These are phyloP conservation scores for Strigamia maritima DNA, from an alignment of 2,888 invertebrate species.

Conservation along the genomic window DNA sequence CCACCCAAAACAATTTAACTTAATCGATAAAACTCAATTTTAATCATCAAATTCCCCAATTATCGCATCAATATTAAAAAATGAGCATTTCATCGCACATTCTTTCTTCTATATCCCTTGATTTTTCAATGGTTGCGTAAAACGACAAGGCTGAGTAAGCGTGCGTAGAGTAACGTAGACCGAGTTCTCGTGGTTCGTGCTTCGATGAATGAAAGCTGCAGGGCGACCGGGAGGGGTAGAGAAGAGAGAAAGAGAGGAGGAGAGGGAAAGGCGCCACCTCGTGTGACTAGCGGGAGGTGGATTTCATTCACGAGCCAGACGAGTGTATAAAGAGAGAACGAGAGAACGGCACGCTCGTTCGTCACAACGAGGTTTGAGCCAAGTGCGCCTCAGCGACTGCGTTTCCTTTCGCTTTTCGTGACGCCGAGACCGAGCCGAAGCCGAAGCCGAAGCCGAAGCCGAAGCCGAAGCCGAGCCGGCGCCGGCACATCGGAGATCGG, in stretches of 20 bases:
- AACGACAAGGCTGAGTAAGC: not conserved
- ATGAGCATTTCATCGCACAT: not conserved
- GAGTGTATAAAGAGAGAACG: not conserved
- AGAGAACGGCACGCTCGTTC: not conserved
- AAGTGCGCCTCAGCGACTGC: not conserved
- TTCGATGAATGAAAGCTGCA: conserved; percentile 10
- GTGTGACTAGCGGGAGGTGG: conserved; percentile 2
- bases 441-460: not conserved
- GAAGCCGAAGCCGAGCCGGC: not conserved
- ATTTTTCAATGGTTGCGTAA: not conserved
- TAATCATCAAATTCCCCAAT: no score
- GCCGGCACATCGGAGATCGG: not conserved
- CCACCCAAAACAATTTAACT: no score
- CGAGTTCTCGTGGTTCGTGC: not conserved
- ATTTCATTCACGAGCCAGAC: not conserved
- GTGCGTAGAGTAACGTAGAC: not conserved
- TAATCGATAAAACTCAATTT: no score
- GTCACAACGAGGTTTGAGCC: not conserved
- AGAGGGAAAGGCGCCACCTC: conserved; percentile 2
- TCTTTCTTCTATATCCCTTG: not conserved
- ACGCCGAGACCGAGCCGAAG: not conserved
- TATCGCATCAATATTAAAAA: no score
- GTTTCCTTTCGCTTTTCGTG: not conserved
- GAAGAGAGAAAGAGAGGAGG: not conserved
- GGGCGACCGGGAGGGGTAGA: conserved; percentile 10